Conservation (phyloP, 92 coral and sea anemone genomes). For the Heteractis magnifica region DNA sequence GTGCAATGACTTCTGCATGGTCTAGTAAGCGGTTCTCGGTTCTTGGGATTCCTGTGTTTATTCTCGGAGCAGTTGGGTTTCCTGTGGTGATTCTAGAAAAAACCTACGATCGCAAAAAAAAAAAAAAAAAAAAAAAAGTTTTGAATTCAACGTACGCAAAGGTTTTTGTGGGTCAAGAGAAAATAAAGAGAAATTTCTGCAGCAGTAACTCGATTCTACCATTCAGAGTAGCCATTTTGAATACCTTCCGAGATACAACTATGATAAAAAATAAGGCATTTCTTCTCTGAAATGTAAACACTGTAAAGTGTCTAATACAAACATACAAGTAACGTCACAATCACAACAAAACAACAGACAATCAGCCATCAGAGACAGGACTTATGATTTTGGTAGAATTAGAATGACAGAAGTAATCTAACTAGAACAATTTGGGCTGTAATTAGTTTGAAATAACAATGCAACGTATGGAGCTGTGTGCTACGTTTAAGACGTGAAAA, state of each 20-base stretch:
- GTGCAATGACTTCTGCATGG: background rate
- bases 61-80: background rate
- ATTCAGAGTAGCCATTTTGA: background rate
- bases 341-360: background rate
- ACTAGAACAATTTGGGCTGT: background rate
- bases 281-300: background rate
- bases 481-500: background rate
- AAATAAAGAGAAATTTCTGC: background rate
- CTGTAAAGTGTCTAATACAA: background rate
- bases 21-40: background rate
- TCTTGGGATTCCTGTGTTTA: conserved; percentile 19
- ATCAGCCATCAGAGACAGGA: background rate
- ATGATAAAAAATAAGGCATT: background rate
- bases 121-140: background rate
- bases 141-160: background rate
- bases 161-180: background rate
- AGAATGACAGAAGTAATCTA: background rate
- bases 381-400: background rate
- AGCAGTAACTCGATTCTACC: too few relatives aligned
- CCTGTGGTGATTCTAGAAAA: conserved; percentile 3
- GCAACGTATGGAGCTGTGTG: background rate
- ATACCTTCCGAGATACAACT: background rate
- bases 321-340: background rate
- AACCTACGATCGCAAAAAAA: background rate
- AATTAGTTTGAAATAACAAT: background rate